These are phyloP conservation scores for Neodontobutis hainanensis DNA, from an alignment of 2,113 vertebrate genomes.

Conservation along the genomic window DNA sequence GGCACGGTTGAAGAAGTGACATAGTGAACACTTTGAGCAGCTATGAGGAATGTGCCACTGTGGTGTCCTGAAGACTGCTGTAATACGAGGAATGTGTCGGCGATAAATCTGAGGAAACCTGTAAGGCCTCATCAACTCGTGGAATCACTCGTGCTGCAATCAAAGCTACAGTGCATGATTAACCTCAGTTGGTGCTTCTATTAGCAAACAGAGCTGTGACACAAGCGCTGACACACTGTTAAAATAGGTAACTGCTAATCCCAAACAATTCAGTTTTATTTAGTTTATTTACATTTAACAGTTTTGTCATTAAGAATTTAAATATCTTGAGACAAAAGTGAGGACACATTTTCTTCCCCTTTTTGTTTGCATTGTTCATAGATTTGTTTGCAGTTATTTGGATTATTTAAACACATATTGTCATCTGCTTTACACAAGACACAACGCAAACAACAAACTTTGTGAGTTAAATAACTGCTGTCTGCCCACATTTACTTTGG, in stretches of 20 bases:
- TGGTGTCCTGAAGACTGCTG: conserved; percentile 54
- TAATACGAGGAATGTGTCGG: conserved; percentile 49
- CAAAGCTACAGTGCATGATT: background rate
- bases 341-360: background rate
- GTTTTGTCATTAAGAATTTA: background rate
- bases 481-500: conserved; percentile 55
- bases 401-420: background rate
- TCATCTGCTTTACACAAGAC: conserved; percentile 9
- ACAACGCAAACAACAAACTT: conserved; percentile 43
- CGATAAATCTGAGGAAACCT: conserved; percentile 39
- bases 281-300: background rate
- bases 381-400: conserved; percentile 46
- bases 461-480: conserved; percentile 33
- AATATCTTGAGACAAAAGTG: background rate
- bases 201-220: background rate
- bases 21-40: conserved; percentile 60
- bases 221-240: background rate
- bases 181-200: background rate
- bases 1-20: conserved; percentile 51
- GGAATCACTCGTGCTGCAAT: background rate
- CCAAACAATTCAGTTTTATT: background rate
- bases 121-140: background rate
- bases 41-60: conserved; percentile 64
- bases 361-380: background rate
- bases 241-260: background rate